Percentiles rank a stretch among this genome's conserved stretches.
phyloP scores from a whole-genome alignment of 2,888 invertebrate genomes.

The Masnerella sp. region DNA sequence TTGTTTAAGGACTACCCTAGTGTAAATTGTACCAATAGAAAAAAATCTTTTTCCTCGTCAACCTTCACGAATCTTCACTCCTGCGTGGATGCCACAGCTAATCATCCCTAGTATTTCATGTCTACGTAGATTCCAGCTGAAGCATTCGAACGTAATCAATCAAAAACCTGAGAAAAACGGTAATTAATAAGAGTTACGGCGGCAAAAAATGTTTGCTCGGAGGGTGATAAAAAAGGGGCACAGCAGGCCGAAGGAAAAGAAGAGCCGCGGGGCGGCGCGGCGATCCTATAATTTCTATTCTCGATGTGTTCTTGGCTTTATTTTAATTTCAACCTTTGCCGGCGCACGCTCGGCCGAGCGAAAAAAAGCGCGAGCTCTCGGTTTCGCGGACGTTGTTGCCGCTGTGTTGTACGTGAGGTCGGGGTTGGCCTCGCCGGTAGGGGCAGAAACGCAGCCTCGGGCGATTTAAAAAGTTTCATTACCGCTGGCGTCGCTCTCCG shows the following conservation, averaged over 20 bases:
- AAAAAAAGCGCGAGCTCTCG: constrained; percentile 52
- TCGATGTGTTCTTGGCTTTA: constrained; percentile 56
- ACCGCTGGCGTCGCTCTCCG: constrained; percentile 65
- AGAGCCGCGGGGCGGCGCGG: constrained; percentile 12
- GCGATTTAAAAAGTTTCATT: constrained; percentile 70
- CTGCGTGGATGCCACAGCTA: too few species aligned
- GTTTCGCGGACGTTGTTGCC: constrained; percentile 56
- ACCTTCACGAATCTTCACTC: too few species aligned
- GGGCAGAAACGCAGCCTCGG: constrained; percentile 62
- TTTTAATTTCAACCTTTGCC: constrained; percentile 63
- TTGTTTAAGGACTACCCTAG: too few species aligned
- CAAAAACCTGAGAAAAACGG: too few species aligned
- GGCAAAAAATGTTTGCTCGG: too few species aligned
- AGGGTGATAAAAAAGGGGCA: neutral
- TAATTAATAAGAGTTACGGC: too few species aligned
- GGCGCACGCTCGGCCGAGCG: constrained; percentile 54
- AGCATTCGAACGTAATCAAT: too few species aligned
- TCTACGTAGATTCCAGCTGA: too few species aligned
- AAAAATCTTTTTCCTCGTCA: too few species aligned
- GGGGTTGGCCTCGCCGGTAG: constrained; percentile 15
- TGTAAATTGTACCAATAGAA: too few species aligned
- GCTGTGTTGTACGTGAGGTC: constrained; percentile 34
- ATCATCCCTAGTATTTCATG: too few species aligned
- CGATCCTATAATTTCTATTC: constrained; percentile 62
- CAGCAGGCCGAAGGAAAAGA: too few species aligned